Evolutionary conservation across 2,888 invertebrate species (phyloP).

Genomic region (Cartodere bifasciata): DNA sequence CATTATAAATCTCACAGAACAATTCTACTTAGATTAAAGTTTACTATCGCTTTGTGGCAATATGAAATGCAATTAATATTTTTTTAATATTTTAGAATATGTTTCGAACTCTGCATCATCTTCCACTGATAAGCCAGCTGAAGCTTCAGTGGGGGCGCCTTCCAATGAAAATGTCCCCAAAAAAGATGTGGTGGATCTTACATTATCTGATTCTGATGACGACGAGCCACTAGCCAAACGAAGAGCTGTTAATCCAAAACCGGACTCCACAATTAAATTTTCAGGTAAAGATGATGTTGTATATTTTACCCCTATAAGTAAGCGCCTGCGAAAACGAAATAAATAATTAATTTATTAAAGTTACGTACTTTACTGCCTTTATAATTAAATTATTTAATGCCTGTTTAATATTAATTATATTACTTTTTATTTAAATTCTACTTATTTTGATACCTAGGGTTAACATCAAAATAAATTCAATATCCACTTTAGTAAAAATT

Average conservation of each 20-base stretch:
- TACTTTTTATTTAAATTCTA: no score
- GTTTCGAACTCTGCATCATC: constrained; percentile 22
- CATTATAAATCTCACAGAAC: no score
- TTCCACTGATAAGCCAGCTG: constrained; percentile 20
- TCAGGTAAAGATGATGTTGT: constrained; percentile 32
- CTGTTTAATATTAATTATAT: neutral
- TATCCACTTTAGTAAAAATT: no score
- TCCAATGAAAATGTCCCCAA: constrained; percentile 22
- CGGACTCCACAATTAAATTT: constrained; percentile 33
- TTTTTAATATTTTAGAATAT: no score
- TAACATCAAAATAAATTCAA: no score
- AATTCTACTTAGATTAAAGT: no score
- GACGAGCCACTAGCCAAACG: constrained; percentile 53
- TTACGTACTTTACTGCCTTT: neutral
- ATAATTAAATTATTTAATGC: neutral
- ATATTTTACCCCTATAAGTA: no score
- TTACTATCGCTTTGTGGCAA: no score
- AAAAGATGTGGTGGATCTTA: constrained; percentile 49
- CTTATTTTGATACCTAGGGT: no score
- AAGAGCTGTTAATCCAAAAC: constrained; percentile 35
- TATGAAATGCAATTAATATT: no score
- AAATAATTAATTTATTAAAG: no score
- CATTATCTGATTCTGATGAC: constrained; percentile 59
- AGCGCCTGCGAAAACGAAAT: no score
- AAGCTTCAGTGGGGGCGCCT: constrained; percentile 9